Conservation (phyloP, 2,888 invertebrate species). For the Ganaspis brasiliensis region DNA sequence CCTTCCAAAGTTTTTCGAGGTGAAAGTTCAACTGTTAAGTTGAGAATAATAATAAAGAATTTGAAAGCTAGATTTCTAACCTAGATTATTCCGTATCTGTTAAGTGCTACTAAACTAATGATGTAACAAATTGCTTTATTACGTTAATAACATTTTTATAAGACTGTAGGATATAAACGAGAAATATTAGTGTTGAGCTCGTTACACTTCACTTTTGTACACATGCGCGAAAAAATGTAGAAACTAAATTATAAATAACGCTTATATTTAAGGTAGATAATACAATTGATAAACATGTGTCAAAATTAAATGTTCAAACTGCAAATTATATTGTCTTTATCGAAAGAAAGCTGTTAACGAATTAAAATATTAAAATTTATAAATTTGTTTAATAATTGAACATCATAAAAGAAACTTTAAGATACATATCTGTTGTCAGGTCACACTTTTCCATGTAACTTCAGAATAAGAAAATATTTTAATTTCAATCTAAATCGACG, state of each 20-base stretch:
- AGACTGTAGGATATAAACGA: not conserved
- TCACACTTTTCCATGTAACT: too few species aligned
- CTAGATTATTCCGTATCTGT: slow-evolving; percentile 4
- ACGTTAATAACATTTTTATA: not conserved
- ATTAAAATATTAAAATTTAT: too few species aligned
- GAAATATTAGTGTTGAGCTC: slow-evolving; percentile 19
- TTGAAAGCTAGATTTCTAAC: not conserved
- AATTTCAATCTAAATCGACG: too few species aligned
- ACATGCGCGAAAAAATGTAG: slow-evolving; percentile 12
- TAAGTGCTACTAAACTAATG: slow-evolving; percentile 18
- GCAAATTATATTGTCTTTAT: too few species aligned
- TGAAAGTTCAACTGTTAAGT: not conserved
- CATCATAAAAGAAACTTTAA: too few species aligned
- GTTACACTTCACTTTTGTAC: slow-evolving; percentile 39
- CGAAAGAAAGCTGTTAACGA: too few species aligned
- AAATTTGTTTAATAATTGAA: too few species aligned
- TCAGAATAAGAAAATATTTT: too few species aligned
- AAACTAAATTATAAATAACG: slow-evolving; percentile 22
- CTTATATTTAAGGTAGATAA: slow-evolving; percentile 6
- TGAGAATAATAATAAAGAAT: not conserved
- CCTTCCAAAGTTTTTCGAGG: not conserved
- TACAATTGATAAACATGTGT: not conserved
- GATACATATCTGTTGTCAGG: too few species aligned
- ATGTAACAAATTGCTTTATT: slow-evolving; percentile 13
- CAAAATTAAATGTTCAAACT: not conserved